phyloP scores from a whole-genome alignment of 2,888 invertebrate genomes.

The Dryomyza anilis region DNA sequence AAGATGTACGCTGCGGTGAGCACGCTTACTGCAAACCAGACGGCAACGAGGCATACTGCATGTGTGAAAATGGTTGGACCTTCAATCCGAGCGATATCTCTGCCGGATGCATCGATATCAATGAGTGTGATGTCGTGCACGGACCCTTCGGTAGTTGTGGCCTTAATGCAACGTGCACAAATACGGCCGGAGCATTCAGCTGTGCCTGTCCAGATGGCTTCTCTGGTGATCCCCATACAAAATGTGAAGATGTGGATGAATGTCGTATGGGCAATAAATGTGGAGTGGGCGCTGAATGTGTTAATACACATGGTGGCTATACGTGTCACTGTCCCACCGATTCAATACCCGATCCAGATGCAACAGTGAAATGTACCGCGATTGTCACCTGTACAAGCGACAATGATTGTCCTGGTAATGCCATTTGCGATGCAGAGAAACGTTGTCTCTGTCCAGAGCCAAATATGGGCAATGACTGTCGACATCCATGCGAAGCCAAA shows the following conservation, averaged over 20 bases:
- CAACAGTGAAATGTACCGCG: conserved; percentile 79
- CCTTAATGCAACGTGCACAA: conserved; percentile 80
- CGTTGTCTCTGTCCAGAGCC: conserved; percentile 89
- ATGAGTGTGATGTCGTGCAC: conserved; percentile 83
- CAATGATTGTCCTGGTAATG: conserved; percentile 87
- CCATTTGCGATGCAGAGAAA: conserved; percentile 77
- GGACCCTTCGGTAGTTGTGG: conserved; percentile 85
- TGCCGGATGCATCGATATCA: conserved; percentile 88
- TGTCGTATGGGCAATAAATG: conserved; percentile 75
- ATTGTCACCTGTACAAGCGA: conserved; percentile 78
- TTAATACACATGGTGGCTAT: conserved; percentile 78
- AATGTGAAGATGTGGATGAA: conserved; percentile 84
- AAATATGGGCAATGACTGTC: conserved; percentile 87
- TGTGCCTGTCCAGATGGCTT: conserved; percentile 86
- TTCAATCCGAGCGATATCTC: conserved; percentile 87
- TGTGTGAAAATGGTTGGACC: conserved; percentile 92
- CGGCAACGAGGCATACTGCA: conserved; percentile 86
- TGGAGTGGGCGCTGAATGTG: conserved; percentile 80
- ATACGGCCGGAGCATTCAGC: conserved; percentile 77
- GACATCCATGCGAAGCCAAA: conserved; percentile 89
- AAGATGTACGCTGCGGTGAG: conserved; percentile 85
- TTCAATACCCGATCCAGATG: conserved; percentile 82
- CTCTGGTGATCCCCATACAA: conserved; percentile 81
- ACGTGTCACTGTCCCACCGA: conserved; percentile 82
- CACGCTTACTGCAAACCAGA: conserved; percentile 90